Base-by-base conservation (phyloP, 2,888 invertebrate species). In the Rotaria macrura region DNA sequence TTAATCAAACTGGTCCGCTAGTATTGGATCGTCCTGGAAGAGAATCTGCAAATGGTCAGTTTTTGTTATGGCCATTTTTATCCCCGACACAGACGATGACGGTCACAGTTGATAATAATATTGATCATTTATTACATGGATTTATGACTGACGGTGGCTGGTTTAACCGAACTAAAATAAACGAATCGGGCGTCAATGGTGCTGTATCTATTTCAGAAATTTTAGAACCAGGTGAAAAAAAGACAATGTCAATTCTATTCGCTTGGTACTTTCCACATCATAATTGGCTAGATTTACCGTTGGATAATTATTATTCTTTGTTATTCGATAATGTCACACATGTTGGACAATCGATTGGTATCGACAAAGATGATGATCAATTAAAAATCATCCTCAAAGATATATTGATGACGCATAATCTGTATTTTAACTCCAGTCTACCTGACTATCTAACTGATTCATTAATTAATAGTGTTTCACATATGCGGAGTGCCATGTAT, bases 401-500 rank as follows among this genome's bases (percentile, higher is more conserved):
- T 54, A 84, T 85, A 17, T 43, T 52, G n/a, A 43, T 20, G 14
- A n/a, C 84, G n/a, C 65, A 85, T 47, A 43, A 74, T 74, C 4
- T 52, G 17, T 85, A 74, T 47, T 85, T 84, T 10, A 79, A 85
- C 38, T 85, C 85, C 5, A 49, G 74, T 85, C 12, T 85, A 43
- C 85, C 85, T 4, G 49, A 79, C 29, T 85, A 47, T 65, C 38
- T 85, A 43, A 20, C 29, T 40, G 85, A 85, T 79, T 49, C 74
- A 43, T 74, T 74, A n/a, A 43, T 85, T 9, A 85, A 85, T 54
- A 85, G 85, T 84, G 38, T 17, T 25, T 43, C 74, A 4, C 85
- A 85, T 84, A 74, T 85, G 47, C 43, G 85, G 14, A 49, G 74
- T 85, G 85, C 85, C 17, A 74, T 85, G 40, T 85, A 74, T 65